Evolutionary conservation across 2,113 vertebrate genomes (phyloP).

Genomic region (Scomber japonicus): DNA sequence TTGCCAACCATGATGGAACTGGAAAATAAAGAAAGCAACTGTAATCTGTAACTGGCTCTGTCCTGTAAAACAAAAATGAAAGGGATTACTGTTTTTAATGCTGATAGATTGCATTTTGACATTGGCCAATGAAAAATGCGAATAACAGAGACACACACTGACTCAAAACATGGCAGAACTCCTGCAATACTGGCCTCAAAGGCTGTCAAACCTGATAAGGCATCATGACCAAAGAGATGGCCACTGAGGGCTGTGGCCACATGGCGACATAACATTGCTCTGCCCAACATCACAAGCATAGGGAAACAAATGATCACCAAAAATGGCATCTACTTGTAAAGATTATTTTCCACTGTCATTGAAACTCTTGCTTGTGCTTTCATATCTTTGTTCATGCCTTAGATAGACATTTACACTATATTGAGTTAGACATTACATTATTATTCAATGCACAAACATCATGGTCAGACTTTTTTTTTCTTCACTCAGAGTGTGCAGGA

Average conservation of each 20-base stretch:
- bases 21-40: not conserved
- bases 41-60: not conserved
- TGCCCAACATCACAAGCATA: not conserved
- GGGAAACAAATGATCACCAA: not conserved
- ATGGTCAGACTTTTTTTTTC: not conserved
- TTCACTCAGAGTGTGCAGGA: not conserved
- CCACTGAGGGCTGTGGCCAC: not conserved
- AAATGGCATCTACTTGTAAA: not conserved
- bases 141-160: not conserved
- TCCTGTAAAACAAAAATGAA: not conserved
- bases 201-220: not conserved
- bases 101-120: constrained; percentile 6
- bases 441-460: constrained; percentile 1
- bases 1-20: not conserved
- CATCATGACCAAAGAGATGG: not conserved
- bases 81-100: not conserved
- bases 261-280: not conserved
- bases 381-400: not conserved
- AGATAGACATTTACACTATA: constrained; percentile 11
- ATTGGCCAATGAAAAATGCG: not conserved
- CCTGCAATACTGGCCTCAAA: not conserved
- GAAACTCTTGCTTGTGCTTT: not conserved
- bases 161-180: not conserved
- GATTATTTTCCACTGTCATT: not conserved
- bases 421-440: not conserved